Conservation (phyloP, 2,888 invertebrate genomes). For the Spodoptera littoralis region DNA sequence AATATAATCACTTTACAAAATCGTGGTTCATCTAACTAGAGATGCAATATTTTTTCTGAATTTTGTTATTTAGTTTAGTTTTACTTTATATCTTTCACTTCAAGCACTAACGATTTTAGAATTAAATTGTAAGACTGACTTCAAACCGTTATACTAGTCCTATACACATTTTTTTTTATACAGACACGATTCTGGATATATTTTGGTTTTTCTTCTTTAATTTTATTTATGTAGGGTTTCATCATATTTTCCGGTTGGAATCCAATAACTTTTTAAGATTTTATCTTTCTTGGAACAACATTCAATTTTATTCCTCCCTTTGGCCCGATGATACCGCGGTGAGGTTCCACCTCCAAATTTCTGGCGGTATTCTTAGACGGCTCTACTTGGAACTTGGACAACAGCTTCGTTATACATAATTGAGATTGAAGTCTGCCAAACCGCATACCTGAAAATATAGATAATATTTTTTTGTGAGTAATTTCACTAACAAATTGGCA, state of each 20-base stretch:
- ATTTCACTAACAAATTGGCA: no score
- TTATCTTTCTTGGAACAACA: constrained; percentile 30
- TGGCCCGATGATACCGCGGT: constrained; percentile 37
- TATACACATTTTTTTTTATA: no score
- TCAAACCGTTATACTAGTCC: no score
- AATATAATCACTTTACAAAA: no score
- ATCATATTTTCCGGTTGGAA: background rate
- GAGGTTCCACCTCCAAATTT: constrained; percentile 33
- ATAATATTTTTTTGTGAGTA: background rate
- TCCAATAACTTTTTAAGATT: background rate
- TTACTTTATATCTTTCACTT: no score
- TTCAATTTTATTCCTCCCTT: constrained; percentile 44
- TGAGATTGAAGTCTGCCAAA: constrained; percentile 67
- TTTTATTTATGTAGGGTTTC: no score
- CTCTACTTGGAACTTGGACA: constrained; percentile 63
- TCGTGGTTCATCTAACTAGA: no score
- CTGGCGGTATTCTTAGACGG: constrained; percentile 54
- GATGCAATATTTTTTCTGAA: no score
- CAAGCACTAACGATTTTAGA: no score
- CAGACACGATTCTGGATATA: background rate
- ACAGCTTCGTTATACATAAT: constrained; percentile 61
- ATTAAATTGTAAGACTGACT: no score
- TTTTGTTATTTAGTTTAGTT: no score
- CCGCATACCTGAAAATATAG: constrained; percentile 65
- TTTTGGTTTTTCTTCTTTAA: no score